Evolutionary conservation across 2,113 vertebrate genomes (phyloP).

Genomic region (Motacilla alba): DNA sequence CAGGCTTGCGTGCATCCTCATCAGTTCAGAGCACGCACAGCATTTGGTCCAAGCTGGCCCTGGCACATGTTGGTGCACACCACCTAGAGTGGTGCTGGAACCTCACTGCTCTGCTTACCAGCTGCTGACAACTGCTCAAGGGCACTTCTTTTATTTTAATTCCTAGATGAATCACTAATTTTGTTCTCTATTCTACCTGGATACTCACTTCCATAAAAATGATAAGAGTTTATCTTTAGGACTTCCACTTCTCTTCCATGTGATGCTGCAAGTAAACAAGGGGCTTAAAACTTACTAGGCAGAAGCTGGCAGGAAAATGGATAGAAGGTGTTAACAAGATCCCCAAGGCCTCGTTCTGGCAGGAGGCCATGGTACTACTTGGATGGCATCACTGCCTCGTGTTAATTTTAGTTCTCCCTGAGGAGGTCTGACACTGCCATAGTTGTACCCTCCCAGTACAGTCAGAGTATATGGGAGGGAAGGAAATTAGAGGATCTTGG

Average conservation of each 20-base stretch:
- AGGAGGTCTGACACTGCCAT: neutral
- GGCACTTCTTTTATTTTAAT: neutral
- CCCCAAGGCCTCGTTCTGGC: neutral
- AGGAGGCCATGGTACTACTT: neutral
- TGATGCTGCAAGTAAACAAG: neutral
- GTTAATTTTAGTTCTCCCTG: neutral
- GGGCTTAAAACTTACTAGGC: neutral
- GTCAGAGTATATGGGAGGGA: neutral
- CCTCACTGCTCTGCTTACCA: neutral
- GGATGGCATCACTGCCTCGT: accelerated
- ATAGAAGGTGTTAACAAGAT: neutral
- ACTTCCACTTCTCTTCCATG: neutral
- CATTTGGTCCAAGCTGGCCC: accelerated
- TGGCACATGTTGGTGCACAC: accelerated
- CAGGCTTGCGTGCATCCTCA: accelerated
- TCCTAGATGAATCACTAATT: neutral
- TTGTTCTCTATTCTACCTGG: neutral
- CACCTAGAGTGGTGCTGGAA: accelerated
- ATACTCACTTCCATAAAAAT: neutral
- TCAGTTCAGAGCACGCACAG: neutral
- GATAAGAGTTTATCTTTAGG: neutral
- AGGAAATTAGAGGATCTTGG: neutral
- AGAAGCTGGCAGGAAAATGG: neutral
- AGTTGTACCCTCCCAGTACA: neutral
- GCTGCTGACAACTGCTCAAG: neutral